Percentiles rank a stretch among this genome's conserved stretches.
These are phyloP conservation scores for Channa argus DNA, from an alignment of 2,113 vertebrate species.

Conservation along the genomic window DNA sequence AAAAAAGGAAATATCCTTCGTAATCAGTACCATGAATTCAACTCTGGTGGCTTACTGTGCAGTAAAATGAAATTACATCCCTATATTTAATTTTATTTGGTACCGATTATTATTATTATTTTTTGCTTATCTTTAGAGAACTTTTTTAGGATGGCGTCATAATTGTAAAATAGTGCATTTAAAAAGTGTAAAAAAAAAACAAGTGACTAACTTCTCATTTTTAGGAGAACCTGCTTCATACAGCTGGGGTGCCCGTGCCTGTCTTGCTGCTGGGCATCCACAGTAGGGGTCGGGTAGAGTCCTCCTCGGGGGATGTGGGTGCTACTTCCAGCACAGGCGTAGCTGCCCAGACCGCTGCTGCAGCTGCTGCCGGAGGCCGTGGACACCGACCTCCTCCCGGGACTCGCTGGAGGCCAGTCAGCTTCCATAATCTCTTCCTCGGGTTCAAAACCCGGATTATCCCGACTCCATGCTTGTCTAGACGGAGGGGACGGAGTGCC, in stretches of 20 bases:
- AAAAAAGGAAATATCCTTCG: no score
- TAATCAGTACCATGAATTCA: neutral
- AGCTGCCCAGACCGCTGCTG: conserved; percentile 81
- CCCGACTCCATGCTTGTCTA: conserved; percentile 94
- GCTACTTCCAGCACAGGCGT: conserved; percentile 69
- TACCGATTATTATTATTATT: neutral
- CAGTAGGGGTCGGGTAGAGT: conserved; percentile 78
- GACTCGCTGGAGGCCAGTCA: conserved; percentile 86
- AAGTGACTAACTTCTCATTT: conserved; percentile 74
- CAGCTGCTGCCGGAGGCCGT: conserved; percentile 83
- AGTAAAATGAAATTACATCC: neutral
- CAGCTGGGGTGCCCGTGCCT: conserved; percentile 81
- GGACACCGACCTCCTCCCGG: conserved; percentile 84
- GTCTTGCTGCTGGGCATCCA: conserved; percentile 76
- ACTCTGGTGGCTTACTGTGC: neutral
- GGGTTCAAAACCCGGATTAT: conserved; percentile 93
- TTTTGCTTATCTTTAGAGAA: neutral
- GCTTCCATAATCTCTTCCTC: conserved; percentile 91
- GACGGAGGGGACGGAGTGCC: conserved; percentile 87
- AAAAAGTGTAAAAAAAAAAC: neutral
- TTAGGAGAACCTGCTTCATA: conserved; percentile 81
- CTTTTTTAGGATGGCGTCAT: no score
- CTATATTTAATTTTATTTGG: no score
- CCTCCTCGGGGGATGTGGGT: conserved; percentile 71
- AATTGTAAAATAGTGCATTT: neutral